Base-by-base conservation (phyloP, 1,140 invertebrate species). In the Drosophila murphyi region DNA sequence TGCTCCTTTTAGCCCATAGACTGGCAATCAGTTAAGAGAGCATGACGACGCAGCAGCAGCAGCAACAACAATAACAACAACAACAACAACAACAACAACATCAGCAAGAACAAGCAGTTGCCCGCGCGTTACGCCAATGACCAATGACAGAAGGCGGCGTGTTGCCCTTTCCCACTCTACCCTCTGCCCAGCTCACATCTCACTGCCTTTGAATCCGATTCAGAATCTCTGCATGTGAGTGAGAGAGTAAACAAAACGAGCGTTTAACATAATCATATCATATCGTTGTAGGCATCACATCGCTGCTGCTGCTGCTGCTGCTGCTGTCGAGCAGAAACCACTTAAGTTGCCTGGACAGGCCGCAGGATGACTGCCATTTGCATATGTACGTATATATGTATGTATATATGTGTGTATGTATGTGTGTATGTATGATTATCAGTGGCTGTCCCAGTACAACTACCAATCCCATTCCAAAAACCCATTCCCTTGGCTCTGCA, bases 261-360 rank as follows among this genome's bases (percentile, higher is more conserved):
- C 86, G 82, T 88, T 88, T 88, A 88, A 89, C 85, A 89, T 88
- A 88, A 89, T 88, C 85, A 88, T 88, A 88, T 88, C 83, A 88
- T 88, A 88, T 88, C 85, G 72, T 74, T 41, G 83, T 88, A 79
- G 77, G 77, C 83, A 88, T 88, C 85, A 83, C 77, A 88, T 83
- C 83, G 82, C 83, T 70, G 74, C 69, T 20, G 20, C 20, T 62
- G 51, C 32, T 73, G 72, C 34, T 59, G 54, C 10, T 59, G 59
- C n/a, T 52, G 62, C 50, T 61, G 62, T 41, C 70, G 75, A 76
- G 65, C 78, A 61, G 75, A 63, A 85, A 76, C 85, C 78, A 89
- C 86, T 89, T 89, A 89, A 89, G 85, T 89, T 81, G 86, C 78
- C 63, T 55, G 61, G 72, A 37, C 74, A 68, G 28, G 60, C 76